phyloP scores from a whole-genome alignment of 1,140 invertebrate species.

The Teleogryllus occipitalis region DNA sequence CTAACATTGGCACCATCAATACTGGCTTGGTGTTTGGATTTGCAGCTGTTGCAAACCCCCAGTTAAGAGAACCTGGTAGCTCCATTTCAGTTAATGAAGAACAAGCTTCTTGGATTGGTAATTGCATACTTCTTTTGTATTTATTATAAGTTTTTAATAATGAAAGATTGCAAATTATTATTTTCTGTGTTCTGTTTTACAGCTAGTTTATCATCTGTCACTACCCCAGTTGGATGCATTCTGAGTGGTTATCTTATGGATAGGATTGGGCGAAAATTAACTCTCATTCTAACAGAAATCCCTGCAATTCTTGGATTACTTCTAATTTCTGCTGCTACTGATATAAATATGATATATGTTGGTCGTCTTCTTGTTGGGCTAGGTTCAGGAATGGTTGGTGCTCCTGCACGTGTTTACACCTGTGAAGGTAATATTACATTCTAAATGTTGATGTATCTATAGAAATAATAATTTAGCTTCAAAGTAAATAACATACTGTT shows the following conservation, averaged over 20 bases:
- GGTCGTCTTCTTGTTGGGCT: slow-evolving; percentile 54
- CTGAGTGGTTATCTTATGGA: slow-evolving; percentile 65
- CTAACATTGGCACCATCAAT: slow-evolving; percentile 59
- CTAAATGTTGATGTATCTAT: background rate
- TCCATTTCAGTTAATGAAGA: slow-evolving; percentile 47
- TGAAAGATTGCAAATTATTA: background rate
- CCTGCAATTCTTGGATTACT: slow-evolving; percentile 62
- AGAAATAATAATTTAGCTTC: background rate
- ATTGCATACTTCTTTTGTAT: slow-evolving; percentile 26
- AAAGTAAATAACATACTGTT: background rate
- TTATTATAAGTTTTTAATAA: background rate
- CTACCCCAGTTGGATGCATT: slow-evolving; percentile 61
- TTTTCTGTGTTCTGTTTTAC: slow-evolving; percentile 28
- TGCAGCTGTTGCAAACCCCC: slow-evolving; percentile 60
- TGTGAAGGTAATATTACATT: slow-evolving; percentile 37
- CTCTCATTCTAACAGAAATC: slow-evolving; percentile 57
- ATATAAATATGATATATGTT: slow-evolving; percentile 52
- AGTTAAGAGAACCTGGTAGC: slow-evolving; percentile 46
- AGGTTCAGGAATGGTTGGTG: slow-evolving; percentile 60
- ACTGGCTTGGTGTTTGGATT: slow-evolving; percentile 65
- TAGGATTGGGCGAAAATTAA: slow-evolving; percentile 50
- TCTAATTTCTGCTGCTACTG: slow-evolving; percentile 47
- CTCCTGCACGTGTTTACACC: slow-evolving; percentile 57
- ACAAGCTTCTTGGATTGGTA: slow-evolving; percentile 66
- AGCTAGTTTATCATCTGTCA: slow-evolving; percentile 63